phyloP scores from a whole-genome alignment of 37 sponge, comb jelly and placozoan genomes.

The Chondrosia reniformis region DNA sequence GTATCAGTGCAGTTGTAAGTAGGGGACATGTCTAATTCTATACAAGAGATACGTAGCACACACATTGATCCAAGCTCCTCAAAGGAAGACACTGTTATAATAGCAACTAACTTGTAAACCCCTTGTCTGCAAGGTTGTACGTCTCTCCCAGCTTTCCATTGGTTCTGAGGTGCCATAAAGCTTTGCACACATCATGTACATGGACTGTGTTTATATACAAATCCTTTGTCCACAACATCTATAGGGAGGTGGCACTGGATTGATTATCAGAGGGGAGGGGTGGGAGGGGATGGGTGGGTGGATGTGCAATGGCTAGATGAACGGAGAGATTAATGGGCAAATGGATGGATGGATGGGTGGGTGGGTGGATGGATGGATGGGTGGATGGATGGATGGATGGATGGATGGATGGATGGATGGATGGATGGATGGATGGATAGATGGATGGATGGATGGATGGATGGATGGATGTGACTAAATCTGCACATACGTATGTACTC shows the following conservation, averaged over 20 bases:
- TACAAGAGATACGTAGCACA: neutral
- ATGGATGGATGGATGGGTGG: no score
- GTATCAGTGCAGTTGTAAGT: no score
- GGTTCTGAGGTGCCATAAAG: constrained; percentile 70
- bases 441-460: no score
- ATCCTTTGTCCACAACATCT: constrained; percentile 94
- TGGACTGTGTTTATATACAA: constrained; percentile 95
- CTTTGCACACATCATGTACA: constrained; percentile 83
- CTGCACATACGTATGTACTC: neutral
- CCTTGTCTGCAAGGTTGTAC: constrained; percentile 93
- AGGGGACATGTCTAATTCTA: no score
- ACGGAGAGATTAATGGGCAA: neutral
- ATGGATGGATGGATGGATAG: no score
- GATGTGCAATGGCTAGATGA: neutral
- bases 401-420: neutral
- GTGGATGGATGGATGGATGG: no score
- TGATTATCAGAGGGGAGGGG: no score
- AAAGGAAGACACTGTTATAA: neutral
- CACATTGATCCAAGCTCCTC: neutral
- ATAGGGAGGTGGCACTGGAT: neutral
- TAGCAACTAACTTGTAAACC: constrained; percentile 66
- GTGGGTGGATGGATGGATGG: no score
- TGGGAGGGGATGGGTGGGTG: neutral
- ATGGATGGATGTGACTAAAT: neutral
- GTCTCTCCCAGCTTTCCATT: constrained; percentile 56